phyloP scores from a whole-genome alignment of 2,113 vertebrate genomes.

The Thymallus thymallus region DNA sequence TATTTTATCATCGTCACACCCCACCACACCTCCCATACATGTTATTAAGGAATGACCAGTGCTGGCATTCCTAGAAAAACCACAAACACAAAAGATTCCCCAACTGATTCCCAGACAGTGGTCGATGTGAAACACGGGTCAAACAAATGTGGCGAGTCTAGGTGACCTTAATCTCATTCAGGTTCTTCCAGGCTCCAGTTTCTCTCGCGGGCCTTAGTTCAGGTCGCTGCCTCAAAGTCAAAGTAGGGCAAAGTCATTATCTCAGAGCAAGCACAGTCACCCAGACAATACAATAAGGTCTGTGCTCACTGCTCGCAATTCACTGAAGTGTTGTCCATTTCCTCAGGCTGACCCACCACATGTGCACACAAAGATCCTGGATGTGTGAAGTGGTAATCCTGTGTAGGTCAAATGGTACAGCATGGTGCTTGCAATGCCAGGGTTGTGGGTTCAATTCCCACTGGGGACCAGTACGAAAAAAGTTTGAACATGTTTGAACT shows the following conservation, averaged over 20 bases:
- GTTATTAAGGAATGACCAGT: constrained; percentile 41
- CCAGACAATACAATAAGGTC: constrained; percentile 77
- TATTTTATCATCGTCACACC: constrained; percentile 54
- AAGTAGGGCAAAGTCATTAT: constrained; percentile 79
- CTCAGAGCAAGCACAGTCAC: constrained; percentile 75
- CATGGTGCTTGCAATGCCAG: too few species aligned
- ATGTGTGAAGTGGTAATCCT: too few species aligned
- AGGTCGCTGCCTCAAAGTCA: constrained; percentile 80
- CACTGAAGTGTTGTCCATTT: constrained; percentile 72
- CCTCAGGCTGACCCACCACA: constrained; percentile 61
- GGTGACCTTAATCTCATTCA: constrained; percentile 78
- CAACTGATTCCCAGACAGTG: constrained; percentile 53
- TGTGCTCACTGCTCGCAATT: constrained; percentile 54
- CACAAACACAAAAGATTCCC: constrained; percentile 61
- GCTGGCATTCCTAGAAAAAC: constrained; percentile 60
- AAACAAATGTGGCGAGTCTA: constrained; percentile 71
- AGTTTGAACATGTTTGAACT: too few species aligned
- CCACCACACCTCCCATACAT: constrained; percentile 20
- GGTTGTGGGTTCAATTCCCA: too few species aligned
- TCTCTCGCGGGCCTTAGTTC: constrained; percentile 76
- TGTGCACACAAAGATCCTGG: constrained; percentile 37
- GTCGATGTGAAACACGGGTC: constrained; percentile 66
- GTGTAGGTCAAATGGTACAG: too few species aligned
- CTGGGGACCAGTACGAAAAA: too few species aligned
- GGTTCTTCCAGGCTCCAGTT: constrained; percentile 73